Percentiles rank a stretch among this genome's conserved stretches.
phyloP scores from a whole-genome alignment of 2,113 vertebrate species.

The Crotalus viridis region DNA sequence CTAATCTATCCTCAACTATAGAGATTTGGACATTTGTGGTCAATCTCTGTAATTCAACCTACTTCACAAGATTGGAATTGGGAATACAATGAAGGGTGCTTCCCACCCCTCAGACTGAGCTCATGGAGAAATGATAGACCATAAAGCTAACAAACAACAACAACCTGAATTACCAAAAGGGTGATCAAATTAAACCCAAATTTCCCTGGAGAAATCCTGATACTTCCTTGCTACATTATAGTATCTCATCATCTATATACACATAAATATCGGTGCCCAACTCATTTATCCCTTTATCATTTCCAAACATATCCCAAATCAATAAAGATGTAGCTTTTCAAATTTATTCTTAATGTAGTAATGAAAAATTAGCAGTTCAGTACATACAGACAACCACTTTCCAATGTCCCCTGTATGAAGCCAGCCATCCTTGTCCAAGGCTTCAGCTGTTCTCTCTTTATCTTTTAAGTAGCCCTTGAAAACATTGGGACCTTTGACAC shows the following conservation, averaged over 20 bases:
- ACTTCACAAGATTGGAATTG: neutral
- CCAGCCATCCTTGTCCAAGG: conserved; percentile 89
- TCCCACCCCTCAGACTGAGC: neutral
- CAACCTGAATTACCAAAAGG: neutral
- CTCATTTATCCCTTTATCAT: neutral
- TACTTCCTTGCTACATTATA: neutral
- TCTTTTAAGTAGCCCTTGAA: conserved; percentile 98
- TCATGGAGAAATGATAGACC: neutral
- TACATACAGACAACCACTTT: conserved; percentile 89
- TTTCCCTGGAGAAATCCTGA: neutral
- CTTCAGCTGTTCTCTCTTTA: conserved; percentile 84
- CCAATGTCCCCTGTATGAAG: conserved; percentile 97
- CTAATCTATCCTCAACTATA: neutral
- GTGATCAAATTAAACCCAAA: neutral
- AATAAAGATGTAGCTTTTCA: neutral
- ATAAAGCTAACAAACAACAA: neutral
- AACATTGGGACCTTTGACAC: conserved; percentile 96
- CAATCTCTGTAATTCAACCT: neutral
- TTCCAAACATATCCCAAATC: neutral
- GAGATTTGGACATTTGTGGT: neutral
- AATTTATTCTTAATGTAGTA: neutral
- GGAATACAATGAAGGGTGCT: neutral
- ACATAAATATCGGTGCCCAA: neutral
- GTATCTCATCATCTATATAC: neutral
- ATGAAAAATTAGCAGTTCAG: neutral